Percentiles rank a stretch among this genome's conserved stretches.
These are phyloP conservation scores for Drosophila sturtevanti DNA, from an alignment of 1,140 invertebrate genomes.

Conservation along the genomic window DNA sequence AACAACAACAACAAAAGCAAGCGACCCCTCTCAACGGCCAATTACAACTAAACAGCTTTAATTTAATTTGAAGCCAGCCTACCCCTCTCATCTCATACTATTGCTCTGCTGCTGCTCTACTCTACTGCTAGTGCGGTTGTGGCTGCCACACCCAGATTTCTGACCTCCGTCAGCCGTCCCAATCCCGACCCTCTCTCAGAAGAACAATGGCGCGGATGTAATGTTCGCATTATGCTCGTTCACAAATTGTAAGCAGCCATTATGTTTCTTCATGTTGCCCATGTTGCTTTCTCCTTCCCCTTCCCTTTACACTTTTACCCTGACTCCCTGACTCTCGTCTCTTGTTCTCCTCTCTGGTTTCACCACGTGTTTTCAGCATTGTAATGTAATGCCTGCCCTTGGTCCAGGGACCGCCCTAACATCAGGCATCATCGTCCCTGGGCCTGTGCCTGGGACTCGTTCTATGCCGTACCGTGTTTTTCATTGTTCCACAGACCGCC, in stretches of 20 bases:
- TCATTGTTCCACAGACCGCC: conserved; percentile 47
- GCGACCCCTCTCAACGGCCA: conserved; percentile 74
- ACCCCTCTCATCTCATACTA: not conserved
- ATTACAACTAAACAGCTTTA: conserved; percentile 81
- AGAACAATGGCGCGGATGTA: conserved; percentile 81
- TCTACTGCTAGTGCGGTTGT: not conserved
- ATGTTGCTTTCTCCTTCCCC: conserved; percentile 38
- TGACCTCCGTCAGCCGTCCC: not conserved
- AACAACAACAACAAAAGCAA: not conserved
- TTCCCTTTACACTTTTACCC: conserved; percentile 1
- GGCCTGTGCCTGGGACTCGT: not conserved
- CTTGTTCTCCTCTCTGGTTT: not conserved
- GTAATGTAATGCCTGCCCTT: conserved; percentile 47
- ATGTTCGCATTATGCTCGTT: conserved; percentile 81
- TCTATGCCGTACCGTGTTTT: conserved; percentile 47
- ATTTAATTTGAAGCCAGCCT: conserved; percentile 72
- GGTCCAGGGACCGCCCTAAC: conserved; percentile 43
- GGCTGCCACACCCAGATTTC: not conserved
- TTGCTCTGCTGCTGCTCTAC: not conserved
- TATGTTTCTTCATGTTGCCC: conserved; percentile 79
- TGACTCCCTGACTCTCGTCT: not conserved
- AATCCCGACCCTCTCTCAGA: conserved; percentile 11
- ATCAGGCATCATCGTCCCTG: conserved; percentile 2
- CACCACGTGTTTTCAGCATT: conserved; percentile 44
- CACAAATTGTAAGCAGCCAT: conserved; percentile 81